Base-by-base conservation (phyloP, 1,140 invertebrate species). In the Drosophila nigrodunni region DNA sequence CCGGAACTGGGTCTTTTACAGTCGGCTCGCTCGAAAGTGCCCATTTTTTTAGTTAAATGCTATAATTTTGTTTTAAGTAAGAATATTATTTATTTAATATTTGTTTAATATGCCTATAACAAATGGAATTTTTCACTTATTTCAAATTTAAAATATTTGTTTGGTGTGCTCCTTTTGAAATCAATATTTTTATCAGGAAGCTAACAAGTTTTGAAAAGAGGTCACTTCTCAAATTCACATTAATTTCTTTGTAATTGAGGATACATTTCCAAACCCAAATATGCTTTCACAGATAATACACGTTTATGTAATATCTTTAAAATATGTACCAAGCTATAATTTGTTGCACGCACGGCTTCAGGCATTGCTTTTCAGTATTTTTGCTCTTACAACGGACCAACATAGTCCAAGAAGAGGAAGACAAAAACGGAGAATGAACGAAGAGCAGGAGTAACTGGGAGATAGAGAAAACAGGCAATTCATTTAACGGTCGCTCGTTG, bases 401-500 rank as follows among this genome's bases (percentile, higher is more conserved):
- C 39, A 46, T 30, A 43, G 18, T n/a, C 41, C 13, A 64, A 49
- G 30, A 10, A 55, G 30, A 43, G 11, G 49, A 49, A 34, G 10
- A 49, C 30, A 43, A 18, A 52, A 10, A 68, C 7, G 60, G 37
- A 49, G 25, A 49, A 35, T 41, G 46, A 55, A 49, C 59, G 59
- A 52, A 62, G 43, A 57, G 35, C 30, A n/a, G 34, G 25, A 59
- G 34, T 43, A 35, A 34, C 7, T 46, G 46, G 15, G 13, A 50
- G 11, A 43, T 25, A 52, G 34, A 52, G 34, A 34, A 50, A 50
- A 11, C 57, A 43, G 57, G 65, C 71, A 61, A 72, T 66, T 72
- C 55, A 66, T 66, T 72, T 65, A 72, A 66, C 57, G 61, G 60
- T 64, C 60, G 69, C 68, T 60, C 65, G 52, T 71, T 77, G 64